phyloP scores from a whole-genome alignment of 2,797 vertebrate genomes.

The Vespertilio murinus region DNA sequence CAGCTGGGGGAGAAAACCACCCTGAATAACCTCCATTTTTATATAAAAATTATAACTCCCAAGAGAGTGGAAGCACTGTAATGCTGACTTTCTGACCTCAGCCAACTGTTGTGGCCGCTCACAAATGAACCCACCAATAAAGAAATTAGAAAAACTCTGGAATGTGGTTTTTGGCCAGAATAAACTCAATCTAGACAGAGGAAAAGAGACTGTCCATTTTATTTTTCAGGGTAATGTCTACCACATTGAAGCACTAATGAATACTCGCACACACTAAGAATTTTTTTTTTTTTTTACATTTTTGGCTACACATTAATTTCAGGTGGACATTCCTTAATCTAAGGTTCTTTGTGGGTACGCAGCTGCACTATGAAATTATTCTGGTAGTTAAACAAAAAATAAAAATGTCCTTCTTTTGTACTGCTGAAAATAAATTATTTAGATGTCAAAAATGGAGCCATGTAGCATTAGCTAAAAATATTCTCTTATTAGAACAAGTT shows the following conservation, averaged over 20 bases:
- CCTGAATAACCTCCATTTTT: conserved; percentile 67
- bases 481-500: not conserved
- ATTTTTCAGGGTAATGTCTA: conserved; percentile 49
- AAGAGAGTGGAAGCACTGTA: conserved; percentile 64
- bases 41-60: conserved; percentile 68
- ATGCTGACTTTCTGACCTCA: conserved; percentile 74
- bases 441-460: not conserved
- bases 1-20: conserved; percentile 54
- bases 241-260: not conserved
- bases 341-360: not conserved
- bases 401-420: conserved; percentile 16
- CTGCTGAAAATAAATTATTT: not conserved
- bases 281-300: not conserved
- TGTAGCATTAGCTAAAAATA: not conserved
- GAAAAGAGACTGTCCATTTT: not conserved
- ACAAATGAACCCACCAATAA: conserved; percentile 54
- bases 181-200: conserved; percentile 18
- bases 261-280: not conserved
- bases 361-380: not conserved
- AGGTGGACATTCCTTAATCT: not conserved
- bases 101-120: conserved; percentile 66
- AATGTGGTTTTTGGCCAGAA: conserved; percentile 58
- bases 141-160: conserved; percentile 65
- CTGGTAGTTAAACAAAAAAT: not conserved
- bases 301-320: not conserved